Percentiles rank a stretch among this genome's conserved stretches.
Conservation (phyloP, 1,140 invertebrate genomes). For the Caenorhabditis remanei region DNA sequence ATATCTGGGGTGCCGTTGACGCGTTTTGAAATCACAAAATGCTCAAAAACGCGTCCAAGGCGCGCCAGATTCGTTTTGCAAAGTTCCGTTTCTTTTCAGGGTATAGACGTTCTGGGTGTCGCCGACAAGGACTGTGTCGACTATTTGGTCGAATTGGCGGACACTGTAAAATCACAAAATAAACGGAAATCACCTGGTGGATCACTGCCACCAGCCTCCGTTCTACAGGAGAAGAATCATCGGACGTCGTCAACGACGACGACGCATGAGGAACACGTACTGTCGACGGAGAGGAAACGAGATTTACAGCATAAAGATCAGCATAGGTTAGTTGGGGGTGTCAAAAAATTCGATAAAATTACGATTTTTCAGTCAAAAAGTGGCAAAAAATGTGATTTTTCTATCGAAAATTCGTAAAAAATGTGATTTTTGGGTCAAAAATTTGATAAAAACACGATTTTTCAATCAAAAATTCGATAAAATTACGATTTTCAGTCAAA, state of each 20-base stretch:
- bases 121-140: constrained; percentile 74
- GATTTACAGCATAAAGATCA: constrained; percentile 59
- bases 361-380: too few relatives aligned
- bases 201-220: background rate
- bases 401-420: too few relatives aligned
- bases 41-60: too few relatives aligned
- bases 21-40: too few relatives aligned
- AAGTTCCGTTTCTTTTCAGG: constrained; percentile 68
- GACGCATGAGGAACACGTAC: constrained; percentile 51
- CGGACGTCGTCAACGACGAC: background rate
- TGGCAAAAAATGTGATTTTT: too few relatives aligned
- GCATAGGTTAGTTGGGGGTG: constrained; percentile 45
- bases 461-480: too few relatives aligned
- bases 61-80: background rate
- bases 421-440: too few relatives aligned
- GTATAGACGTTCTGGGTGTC: constrained; percentile 74
- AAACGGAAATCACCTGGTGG: constrained; percentile 32
- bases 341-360: too few relatives aligned
- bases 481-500: background rate
- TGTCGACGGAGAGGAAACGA: constrained; percentile 52
- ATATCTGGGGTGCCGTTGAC: too few relatives aligned
- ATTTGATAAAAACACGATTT: too few relatives aligned
- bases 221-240: constrained; percentile 59
- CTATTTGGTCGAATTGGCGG: constrained; percentile 70
- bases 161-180: constrained; percentile 44